Percentiles rank a stretch among this genome's conserved stretches.
phyloP scores from a whole-genome alignment of 2,888 invertebrate genomes.

The Ellobium chinense region DNA sequence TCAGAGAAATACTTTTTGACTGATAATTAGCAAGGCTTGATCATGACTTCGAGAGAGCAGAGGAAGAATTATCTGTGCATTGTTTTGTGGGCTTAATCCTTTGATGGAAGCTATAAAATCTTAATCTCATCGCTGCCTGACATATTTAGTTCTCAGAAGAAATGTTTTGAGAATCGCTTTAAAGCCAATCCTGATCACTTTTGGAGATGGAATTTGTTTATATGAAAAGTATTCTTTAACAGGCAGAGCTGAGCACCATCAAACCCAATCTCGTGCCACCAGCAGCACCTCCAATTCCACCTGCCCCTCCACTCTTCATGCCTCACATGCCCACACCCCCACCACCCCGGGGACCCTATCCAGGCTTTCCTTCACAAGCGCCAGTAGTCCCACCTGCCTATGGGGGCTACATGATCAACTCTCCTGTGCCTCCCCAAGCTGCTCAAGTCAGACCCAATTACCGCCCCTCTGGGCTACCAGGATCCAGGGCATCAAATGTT shows the following conservation, averaged over 20 bases:
- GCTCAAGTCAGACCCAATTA: conserved; percentile 8
- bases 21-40: too few species aligned
- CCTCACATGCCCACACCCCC: conserved; percentile 36
- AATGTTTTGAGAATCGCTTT: too few species aligned
- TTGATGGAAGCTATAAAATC: too few species aligned
- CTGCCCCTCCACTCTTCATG: conserved; percentile 45
- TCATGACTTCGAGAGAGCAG: too few species aligned
- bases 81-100: too few species aligned
- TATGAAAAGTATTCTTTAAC: too few species aligned
- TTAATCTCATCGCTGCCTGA: too few species aligned
- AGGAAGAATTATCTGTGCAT: too few species aligned
- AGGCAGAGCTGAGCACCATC: conserved; percentile 59
- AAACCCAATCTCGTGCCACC: conserved; percentile 54
- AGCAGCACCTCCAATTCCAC: conserved; percentile 77
- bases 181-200: too few species aligned
- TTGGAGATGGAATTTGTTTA: too few species aligned
- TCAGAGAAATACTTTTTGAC: too few species aligned
- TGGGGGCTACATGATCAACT: conserved; percentile 26
- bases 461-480: conserved; percentile 49
- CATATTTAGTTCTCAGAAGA: too few species aligned
- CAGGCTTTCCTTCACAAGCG: conserved; percentile 14
- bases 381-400: conserved; percentile 36
- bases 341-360: conserved; percentile 40
- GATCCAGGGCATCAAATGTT: conserved; percentile 45
- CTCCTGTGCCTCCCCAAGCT: conserved; percentile 16